Base-by-base conservation (phyloP, 2,113 vertebrate genomes). In the Grus americana region DNA sequence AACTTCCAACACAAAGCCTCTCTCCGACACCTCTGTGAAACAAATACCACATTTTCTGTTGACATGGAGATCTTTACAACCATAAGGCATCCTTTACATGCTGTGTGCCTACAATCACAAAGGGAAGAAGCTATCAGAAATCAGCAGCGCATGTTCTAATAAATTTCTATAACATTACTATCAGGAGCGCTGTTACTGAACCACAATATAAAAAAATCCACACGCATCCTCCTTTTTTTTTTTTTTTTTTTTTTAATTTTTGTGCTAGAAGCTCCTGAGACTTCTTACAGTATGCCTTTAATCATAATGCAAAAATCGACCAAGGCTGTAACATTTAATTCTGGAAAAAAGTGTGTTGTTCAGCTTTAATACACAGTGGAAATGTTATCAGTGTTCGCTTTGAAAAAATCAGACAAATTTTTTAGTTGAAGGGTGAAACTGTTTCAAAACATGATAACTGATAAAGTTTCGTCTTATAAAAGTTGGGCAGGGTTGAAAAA, bases 181-280 rank as follows among this genome's bases (percentile, higher is more conserved):
- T 16, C 29, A 79, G 29, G 17, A 52, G 8, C 6, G 1, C 10
- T 79, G 30, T 15, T 79, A 81, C 22, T 57, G 21, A 84, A 70
- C 5, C 27, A 24, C 29, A 59, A 55, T 6, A 30, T 9, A 24
- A 7, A 32, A 66, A 40, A 44, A 30, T 5, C 29, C 14, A 71
- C 6, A 47, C 3, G 1, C 5, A 21, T 2, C 4, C 10, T 34
- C 19, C 7, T 18, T 9, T n/a, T 30, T 30, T 42, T 15, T 12
- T 36, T 36, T 36, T 36, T 44, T 46, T 24, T 42, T 15, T 12
- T 44, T 46, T 24, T 10, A 19, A 4, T 42, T 71, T 44, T 58
- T 50, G 9, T 58, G 5, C 12, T 24, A 40, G 22, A 59, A 73
- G 29, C 5, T 42, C 11, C 12, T 20, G 8, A 91, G 49, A 52